Evolutionary conservation across 1,140 invertebrate species (phyloP).

Genomic region (Eupeodes corollae): DNA sequence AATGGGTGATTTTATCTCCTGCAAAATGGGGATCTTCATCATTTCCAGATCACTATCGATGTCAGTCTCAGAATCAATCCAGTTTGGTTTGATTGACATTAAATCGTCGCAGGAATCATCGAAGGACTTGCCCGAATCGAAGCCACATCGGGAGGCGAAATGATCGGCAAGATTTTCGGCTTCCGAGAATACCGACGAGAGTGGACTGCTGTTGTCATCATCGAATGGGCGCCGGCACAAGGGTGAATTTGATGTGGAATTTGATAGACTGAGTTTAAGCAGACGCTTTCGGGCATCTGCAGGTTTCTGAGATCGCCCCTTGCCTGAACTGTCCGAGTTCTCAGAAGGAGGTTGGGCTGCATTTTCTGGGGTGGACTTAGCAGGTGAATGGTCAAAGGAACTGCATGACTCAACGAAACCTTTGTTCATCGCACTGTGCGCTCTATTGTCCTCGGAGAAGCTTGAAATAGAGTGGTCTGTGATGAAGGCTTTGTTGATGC

Average conservation of each 20-base stretch:
- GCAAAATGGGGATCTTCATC: conserved; percentile 10
- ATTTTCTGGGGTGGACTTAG: too few species aligned
- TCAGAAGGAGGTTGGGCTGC: too few species aligned
- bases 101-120: conserved; percentile 5
- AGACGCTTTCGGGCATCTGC: background rate
- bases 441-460: too few species aligned
- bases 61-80: conserved; percentile 7
- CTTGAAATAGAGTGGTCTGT: too few species aligned
- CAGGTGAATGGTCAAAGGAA: too few species aligned
- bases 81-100: background rate
- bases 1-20: conserved; percentile 2
- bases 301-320: background rate
- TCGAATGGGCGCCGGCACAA: background rate
- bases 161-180: conserved; percentile 5
- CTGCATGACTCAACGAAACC: too few species aligned
- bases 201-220: conserved; percentile 1
- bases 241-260: conserved; percentile 9
- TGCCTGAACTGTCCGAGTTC: conserved; percentile 2
- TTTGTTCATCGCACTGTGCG: too few species aligned
- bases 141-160: background rate
- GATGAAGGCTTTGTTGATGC: too few species aligned
- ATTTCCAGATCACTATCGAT: conserved; percentile 10
- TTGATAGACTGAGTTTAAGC: conserved; percentile 8
- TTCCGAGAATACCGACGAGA: background rate
- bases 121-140: conserved; percentile 6